Evolutionary conservation across 2,888 invertebrate species (phyloP).

Genomic region (Dryobota labecula): DNA sequence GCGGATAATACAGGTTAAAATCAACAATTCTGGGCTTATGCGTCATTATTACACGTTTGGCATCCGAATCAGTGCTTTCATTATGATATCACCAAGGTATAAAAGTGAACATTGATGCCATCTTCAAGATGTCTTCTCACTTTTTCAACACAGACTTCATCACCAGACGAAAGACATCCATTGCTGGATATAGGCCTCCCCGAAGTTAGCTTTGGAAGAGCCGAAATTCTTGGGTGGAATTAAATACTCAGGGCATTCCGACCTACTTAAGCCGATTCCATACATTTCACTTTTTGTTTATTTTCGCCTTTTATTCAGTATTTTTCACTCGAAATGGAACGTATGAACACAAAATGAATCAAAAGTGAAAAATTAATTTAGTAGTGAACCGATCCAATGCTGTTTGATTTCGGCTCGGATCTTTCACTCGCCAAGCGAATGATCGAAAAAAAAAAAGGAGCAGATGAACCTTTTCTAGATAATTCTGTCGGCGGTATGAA

Average conservation of each 20-base stretch:
- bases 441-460: too few relatives aligned
- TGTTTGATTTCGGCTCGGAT: not conserved
- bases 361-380: not conserved
- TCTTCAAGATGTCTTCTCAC: not conserved
- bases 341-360: not conserved
- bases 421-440: not conserved
- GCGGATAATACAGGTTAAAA: not conserved
- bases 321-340: not conserved
- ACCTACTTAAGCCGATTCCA: too few relatives aligned
- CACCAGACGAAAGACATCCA: too few relatives aligned
- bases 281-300: not conserved
- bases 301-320: not conserved
- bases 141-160: not conserved
- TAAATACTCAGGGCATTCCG: not conserved
- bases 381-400: not conserved
- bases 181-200: too few relatives aligned
- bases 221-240: not conserved
- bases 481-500: too few relatives aligned
- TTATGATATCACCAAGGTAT: conserved; percentile 29
- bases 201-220: not conserved
- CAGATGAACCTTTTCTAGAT: not conserved
- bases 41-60: conserved; percentile 29
- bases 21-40: conserved; percentile 12
- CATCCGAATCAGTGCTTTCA: conserved; percentile 7
- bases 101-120: conserved; percentile 4